Conservation (phyloP, 2,797 vertebrate species). For the Microctenopoma stevenorrisi region DNA sequence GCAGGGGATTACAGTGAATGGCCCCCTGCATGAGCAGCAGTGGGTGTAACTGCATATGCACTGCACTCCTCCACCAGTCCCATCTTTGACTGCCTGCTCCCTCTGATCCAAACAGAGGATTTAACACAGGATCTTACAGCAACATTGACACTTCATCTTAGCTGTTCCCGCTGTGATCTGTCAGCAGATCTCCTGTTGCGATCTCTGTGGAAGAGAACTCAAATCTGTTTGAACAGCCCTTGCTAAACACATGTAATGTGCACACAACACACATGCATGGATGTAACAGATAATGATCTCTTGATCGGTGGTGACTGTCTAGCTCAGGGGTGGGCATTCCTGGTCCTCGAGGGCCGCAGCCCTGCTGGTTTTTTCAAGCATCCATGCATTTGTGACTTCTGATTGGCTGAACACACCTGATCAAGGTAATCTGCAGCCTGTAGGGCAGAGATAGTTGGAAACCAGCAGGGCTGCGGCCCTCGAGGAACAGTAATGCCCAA, state of each 20-base stretch:
- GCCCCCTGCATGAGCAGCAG: constrained; percentile 72
- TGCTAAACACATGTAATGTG: constrained; percentile 21
- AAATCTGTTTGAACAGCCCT: constrained; percentile 35
- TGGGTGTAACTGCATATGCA: constrained; percentile 76
- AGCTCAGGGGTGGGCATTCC: too few species aligned
- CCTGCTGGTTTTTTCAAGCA: too few species aligned
- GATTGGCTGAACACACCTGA: too few species aligned
- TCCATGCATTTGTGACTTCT: too few species aligned
- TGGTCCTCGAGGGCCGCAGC: too few species aligned
- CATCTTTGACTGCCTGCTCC: constrained; percentile 49
- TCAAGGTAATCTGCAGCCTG: too few species aligned
- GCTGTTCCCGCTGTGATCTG: constrained; percentile 68
- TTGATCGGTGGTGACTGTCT: constrained; percentile 1
- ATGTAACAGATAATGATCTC: constrained; percentile 17
- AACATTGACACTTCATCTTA: constrained; percentile 67
- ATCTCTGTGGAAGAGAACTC: constrained; percentile 40
- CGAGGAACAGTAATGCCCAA: too few species aligned
- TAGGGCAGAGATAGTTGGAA: too few species aligned
- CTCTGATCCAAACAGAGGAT: constrained; percentile 68
- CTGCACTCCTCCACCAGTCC: constrained; percentile 64
- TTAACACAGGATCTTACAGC: constrained; percentile 70
- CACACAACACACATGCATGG: constrained; percentile 12
- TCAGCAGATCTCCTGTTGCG: constrained; percentile 67
- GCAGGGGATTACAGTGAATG: constrained; percentile 71
- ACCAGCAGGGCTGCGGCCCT: too few species aligned